phyloP scores from a whole-genome alignment of 2,113 vertebrate genomes.

The Todiramphus chloris region DNA sequence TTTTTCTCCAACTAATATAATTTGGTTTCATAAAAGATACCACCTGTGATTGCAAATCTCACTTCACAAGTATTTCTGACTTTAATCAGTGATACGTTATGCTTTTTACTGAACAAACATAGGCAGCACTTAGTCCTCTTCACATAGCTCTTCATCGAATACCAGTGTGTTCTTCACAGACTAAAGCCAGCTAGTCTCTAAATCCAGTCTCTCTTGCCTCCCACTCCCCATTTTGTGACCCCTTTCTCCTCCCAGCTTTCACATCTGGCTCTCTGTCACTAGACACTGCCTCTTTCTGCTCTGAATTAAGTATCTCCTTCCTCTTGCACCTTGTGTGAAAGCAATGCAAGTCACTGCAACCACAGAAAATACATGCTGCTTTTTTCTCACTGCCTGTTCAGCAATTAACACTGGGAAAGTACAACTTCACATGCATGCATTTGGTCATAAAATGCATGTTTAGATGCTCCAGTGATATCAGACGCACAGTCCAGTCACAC shows the following conservation, averaged over 20 bases:
- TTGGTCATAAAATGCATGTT: background rate
- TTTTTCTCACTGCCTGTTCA: background rate
- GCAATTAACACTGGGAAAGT: background rate
- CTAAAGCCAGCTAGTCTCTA: background rate
- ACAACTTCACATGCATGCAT: background rate
- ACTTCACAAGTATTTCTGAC: background rate
- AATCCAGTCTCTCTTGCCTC: background rate
- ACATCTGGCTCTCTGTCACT: background rate
- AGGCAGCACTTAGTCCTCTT: background rate
- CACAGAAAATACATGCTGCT: background rate
- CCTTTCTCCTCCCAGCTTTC: background rate
- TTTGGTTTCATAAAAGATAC: background rate
- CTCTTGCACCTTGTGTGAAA: background rate
- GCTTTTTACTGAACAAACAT: background rate
- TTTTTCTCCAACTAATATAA: background rate
- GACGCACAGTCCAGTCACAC: accelerated
- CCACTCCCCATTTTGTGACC: background rate
- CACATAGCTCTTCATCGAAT: background rate
- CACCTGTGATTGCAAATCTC: background rate
- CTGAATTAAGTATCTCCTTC: background rate
- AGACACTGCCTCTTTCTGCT: background rate
- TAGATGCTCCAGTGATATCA: background rate
- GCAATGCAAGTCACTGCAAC: background rate
- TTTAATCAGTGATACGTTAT: background rate
- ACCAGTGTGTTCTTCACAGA: background rate